Evolutionary conservation across 1,140 invertebrate species (phyloP), one percentile per base, ranked within the genome.

Genomic region (Dysdera silvatica): DNA sequence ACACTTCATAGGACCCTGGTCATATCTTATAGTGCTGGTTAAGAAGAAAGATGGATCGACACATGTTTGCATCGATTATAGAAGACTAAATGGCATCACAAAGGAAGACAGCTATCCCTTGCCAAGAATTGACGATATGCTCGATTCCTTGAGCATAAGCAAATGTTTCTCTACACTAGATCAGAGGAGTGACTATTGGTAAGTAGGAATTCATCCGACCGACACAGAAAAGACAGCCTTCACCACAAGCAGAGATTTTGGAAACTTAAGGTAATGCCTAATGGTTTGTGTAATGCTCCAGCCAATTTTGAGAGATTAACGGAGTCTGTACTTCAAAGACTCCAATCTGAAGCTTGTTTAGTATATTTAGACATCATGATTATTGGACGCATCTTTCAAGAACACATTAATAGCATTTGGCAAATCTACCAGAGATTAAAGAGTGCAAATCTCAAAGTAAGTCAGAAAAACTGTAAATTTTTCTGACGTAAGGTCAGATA

Each of bases 41-140:
- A 61, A 61, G 56, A 83, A 83, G 66, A 77, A 75, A 59, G 71
- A 81, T 73, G 72, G 77, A 45, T 58, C 71, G 41, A 51, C 71
- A 26, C 66, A 75, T 62, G 66, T 80, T 63, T 79, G 73, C 65
- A 62, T 80, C 0, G 78, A 82, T 66, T 82, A 74, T 67, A 37
- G 79, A 24, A 32, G 54, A 18, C 49, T 83, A 23, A 82, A 82
- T 68, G 7, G n/a, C 54, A 71, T 57, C 0, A 80, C 74, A 0
- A 71, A 72, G 0, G 69, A 71, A 58, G 79, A 83, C 67, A 71
- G 66, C 47, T 68, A 49, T 26, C 68, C 54, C 4, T 64, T 68
- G 0, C 57, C 37, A 12, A 43, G 52, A n/a, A 67, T 68, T 14
- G 64, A 66, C 31, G 49, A 67, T 37, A 68, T 18, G 5, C 16